These are phyloP conservation scores for Babyrousa celebensis DNA, from an alignment of 2,797 vertebrate species.

Conservation along the genomic window DNA sequence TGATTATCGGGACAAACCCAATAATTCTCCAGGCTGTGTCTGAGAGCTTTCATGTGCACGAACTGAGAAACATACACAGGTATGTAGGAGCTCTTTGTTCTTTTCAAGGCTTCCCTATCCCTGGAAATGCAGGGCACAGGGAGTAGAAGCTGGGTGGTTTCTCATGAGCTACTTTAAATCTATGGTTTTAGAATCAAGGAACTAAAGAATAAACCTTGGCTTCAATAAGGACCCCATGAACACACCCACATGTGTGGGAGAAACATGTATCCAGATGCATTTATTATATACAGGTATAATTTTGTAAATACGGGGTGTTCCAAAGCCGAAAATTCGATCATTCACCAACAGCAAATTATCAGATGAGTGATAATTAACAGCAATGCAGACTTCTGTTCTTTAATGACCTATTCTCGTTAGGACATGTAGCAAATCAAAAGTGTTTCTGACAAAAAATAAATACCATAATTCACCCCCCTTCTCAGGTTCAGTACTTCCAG, in stretches of 20 bases:
- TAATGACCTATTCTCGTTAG: slow-evolving; percentile 16
- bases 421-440: slow-evolving; percentile 7
- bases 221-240: not conserved
- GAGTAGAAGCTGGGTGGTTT: not conserved
- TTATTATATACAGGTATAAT: not conserved
- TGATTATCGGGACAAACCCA: not conserved
- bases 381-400: not conserved
- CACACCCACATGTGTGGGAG: not conserved
- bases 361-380: not conserved
- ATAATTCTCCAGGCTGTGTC: not conserved
- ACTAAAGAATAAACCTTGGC: not conserved
- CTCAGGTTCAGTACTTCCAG: not conserved
- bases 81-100: not conserved
- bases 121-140: not conserved
- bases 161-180: not conserved
- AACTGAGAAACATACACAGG: not conserved
- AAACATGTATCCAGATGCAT: not conserved
- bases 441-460: slow-evolving; percentile 56
- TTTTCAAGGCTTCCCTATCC: not conserved
- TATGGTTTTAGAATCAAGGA: not conserved
- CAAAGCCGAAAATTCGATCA: not conserved
- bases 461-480: not conserved
- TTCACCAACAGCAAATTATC: slow-evolving; percentile 8
- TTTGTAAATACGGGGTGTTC: not conserved
- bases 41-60: not conserved